These are phyloP conservation scores for Mya arenaria DNA, from an alignment of 1,140 invertebrate species.

Conservation along the genomic window DNA sequence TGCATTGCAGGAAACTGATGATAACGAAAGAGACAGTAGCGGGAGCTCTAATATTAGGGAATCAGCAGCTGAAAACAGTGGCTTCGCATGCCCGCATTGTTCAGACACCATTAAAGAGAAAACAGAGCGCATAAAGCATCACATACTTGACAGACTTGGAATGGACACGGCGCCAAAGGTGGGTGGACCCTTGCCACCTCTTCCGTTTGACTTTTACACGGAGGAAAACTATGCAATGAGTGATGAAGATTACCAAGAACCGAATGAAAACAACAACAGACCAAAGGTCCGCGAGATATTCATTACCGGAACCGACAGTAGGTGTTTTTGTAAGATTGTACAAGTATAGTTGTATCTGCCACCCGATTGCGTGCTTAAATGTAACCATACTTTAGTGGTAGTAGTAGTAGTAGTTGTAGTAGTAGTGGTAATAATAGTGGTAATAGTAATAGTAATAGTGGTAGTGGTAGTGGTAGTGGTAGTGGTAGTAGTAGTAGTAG, in stretches of 20 bases:
- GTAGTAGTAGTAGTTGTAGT: background rate
- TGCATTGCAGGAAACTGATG: background rate
- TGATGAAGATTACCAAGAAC: conserved; percentile 3
- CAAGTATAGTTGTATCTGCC: background rate
- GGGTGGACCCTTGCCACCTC: conserved; percentile 1
- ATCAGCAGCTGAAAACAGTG: background rate
- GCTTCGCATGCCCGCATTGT: background rate
- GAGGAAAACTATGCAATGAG: conserved; percentile 30
- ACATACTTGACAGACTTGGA: conserved; percentile 8
- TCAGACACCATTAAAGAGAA: conserved; percentile 1
- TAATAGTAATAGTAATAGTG: background rate
- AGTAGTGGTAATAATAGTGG: background rate
- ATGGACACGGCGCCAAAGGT: conserved; percentile 25
- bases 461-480: background rate
- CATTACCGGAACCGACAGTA: conserved; percentile 60
- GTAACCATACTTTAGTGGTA: background rate
- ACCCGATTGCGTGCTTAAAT: background rate
- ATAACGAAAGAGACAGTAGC: background rate
- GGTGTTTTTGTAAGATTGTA: background rate
- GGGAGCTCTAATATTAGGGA: background rate
- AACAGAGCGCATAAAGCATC: conserved; percentile 29
- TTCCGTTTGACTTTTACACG: conserved; percentile 47
- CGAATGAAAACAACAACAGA: conserved; percentile 5
- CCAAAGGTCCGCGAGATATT: conserved; percentile 54
- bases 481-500: background rate